A percentile compares a stretch with the other conserved stretches of the same genome.
Conservation (phyloP, 2,113 vertebrate species). For the Neolamprologus sp. region DNA sequence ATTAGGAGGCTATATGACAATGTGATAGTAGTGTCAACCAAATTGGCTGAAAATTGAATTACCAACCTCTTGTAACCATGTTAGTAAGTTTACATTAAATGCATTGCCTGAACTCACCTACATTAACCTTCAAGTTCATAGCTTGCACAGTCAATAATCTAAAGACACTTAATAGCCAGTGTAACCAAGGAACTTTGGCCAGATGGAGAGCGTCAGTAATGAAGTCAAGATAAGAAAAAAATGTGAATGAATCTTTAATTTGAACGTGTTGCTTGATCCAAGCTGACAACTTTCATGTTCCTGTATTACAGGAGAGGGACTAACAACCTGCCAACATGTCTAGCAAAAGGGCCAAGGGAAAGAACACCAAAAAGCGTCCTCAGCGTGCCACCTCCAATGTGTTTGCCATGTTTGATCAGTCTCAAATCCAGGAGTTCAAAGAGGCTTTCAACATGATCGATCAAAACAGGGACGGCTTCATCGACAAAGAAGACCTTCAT, state of each 20-base stretch:
- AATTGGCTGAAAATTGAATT: background rate
- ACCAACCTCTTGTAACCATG: background rate
- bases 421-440: conserved; percentile 92
- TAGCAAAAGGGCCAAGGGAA: conserved; percentile 91
- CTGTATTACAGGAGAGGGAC: background rate
- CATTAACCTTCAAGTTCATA: background rate
- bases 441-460: conserved; percentile 96
- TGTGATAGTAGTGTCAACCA: background rate
- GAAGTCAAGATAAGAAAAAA: background rate
- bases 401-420: conserved; percentile 93
- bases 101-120: too few species aligned
- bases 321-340: conserved; percentile 74
- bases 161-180: background rate
- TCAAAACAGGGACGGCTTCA: conserved; percentile 90
- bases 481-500: conserved; percentile 90
- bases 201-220: background rate
- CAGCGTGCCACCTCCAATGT: conserved; percentile 92
- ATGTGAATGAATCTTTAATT: background rate
- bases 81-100: background rate
- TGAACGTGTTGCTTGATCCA: background rate
- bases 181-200: background rate
- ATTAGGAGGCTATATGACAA: background rate
- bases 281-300: background rate
- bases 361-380: conserved; percentile 93
- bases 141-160: background rate